These are phyloP conservation scores for Chaenogobius annularis DNA, from an alignment of 2,113 vertebrate genomes.

Conservation along the genomic window DNA sequence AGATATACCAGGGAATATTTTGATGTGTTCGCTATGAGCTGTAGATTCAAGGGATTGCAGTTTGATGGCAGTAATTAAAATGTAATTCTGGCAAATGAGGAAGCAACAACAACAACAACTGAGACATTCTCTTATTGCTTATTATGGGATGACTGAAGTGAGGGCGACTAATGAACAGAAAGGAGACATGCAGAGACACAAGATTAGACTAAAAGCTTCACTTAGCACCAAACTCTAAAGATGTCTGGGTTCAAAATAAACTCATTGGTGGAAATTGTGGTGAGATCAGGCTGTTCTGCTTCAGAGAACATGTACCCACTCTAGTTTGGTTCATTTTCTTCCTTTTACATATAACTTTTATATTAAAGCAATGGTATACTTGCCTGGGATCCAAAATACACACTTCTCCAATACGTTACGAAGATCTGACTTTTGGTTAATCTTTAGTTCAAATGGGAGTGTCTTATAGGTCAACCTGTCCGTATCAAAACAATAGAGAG, in stretches of 20 bases:
- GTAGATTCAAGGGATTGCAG: neutral
- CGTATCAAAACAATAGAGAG: too few species aligned
- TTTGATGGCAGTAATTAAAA: conserved; percentile 14
- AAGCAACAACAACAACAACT: conserved; percentile 13
- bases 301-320: neutral
- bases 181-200: conserved; percentile 4
- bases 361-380: neutral
- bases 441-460: too few species aligned
- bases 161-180: conserved; percentile 7
- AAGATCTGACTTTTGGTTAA: too few species aligned
- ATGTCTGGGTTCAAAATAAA: neutral
- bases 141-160: conserved; percentile 9
- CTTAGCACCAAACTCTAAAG: conserved; percentile 8
- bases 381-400: too few species aligned
- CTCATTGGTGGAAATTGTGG: too few species aligned
- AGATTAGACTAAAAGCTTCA: conserved; percentile 15
- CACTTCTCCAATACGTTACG: too few species aligned
- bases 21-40: neutral
- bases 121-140: conserved; percentile 5
- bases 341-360: neutral
- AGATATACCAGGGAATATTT: neutral
- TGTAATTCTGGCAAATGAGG: conserved; percentile 11
- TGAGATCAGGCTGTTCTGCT: conserved; percentile 1
- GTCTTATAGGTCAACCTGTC: too few species aligned
- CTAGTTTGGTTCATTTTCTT: neutral